Evolutionary conservation across 2,888 invertebrate genomes (phyloP).

Genomic region (Eustalomyia histrio): DNA sequence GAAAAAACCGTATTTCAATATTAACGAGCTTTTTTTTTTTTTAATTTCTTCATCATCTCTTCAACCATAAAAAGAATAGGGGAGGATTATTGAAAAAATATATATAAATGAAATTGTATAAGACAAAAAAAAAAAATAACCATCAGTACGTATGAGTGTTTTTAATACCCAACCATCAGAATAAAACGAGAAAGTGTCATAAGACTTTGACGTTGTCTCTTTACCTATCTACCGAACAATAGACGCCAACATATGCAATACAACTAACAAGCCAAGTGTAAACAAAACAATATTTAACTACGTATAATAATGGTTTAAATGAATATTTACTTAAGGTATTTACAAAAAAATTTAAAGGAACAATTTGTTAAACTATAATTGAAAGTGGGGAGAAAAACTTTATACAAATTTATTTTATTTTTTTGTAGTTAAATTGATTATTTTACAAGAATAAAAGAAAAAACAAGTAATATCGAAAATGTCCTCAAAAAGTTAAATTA

Average conservation of each 20-base stretch:
- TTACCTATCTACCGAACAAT: slow-evolving; percentile 4
- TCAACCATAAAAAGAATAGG: background rate
- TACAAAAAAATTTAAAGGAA: slow-evolving; percentile 23
- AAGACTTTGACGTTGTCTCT: slow-evolving; percentile 27
- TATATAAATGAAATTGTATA: background rate
- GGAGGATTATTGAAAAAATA: slow-evolving; percentile 6
- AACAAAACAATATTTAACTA: slow-evolving; percentile 23
- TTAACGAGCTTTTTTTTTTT: slow-evolving; percentile 1
- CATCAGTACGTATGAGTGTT: background rate
- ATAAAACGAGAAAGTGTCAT: slow-evolving; percentile 27
- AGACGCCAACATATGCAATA: slow-evolving; percentile 13
- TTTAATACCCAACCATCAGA: background rate
- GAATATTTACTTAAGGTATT: slow-evolving; percentile 23
- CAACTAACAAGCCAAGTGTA: slow-evolving; percentile 34
- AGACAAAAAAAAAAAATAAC: background rate
- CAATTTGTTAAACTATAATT: background rate
- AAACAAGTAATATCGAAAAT: too few relatives aligned
- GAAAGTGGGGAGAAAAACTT: too few relatives aligned
- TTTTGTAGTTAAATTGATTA: too few relatives aligned
- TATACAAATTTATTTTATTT: too few relatives aligned
- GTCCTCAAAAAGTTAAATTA: too few relatives aligned
- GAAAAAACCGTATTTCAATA: slow-evolving; percentile 3
- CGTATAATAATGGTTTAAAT: slow-evolving; percentile 16
- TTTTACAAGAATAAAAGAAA: too few relatives aligned
- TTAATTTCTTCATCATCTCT: background rate